Evolutionary conservation across 2,888 invertebrate genomes (phyloP), one percentile per base, ranked within the genome.

Genomic region (Catonia carolina): DNA sequence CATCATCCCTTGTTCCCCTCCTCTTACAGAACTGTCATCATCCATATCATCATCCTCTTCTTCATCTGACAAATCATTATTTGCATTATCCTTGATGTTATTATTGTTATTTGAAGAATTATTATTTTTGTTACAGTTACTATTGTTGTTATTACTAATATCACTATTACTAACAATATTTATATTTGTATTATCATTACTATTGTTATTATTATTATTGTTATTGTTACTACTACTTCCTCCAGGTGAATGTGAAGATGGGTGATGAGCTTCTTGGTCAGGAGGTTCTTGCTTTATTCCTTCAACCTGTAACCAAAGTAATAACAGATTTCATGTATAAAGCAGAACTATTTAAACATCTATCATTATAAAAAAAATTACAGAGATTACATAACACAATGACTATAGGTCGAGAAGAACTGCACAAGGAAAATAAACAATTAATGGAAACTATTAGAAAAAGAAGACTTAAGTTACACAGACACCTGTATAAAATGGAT

Each of bases 241-340:
- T 33, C 56, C 49, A 75, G 50, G 54, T 8, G 58, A 54, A 14
- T 39, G 48, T 14, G 47, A 54, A 15, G 15, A 17, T 12, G 51
- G 36, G 31, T 20, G 8, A n/a, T 50, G 49, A 12, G 23, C 74
- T 73, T 67, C 73, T 73, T 63, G 78, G 67, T 69, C 78, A 73
- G 67, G 74, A 67, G 78, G 78, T 64, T 79, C 79, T 70, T 77
- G 76, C 66, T 79, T 79, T 61, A 78, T 78, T 65, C 79, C 82
- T 54, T 58, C 54, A 14, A 45, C 36, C 51, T 58, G 51, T 4
- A 47, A 48, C 8, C 20, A n/a, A 27, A 18, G 12, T 42, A 42
- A 20, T 42, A 17, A 7, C 10, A 14, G 14, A 41, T 10, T 41
- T 41, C 14, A 14, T 41, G 10, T 12, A 12, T 7, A 41, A 12